phyloP scores from a whole-genome alignment of 2,888 invertebrate genomes.

The Aproaerema taeniolella region DNA sequence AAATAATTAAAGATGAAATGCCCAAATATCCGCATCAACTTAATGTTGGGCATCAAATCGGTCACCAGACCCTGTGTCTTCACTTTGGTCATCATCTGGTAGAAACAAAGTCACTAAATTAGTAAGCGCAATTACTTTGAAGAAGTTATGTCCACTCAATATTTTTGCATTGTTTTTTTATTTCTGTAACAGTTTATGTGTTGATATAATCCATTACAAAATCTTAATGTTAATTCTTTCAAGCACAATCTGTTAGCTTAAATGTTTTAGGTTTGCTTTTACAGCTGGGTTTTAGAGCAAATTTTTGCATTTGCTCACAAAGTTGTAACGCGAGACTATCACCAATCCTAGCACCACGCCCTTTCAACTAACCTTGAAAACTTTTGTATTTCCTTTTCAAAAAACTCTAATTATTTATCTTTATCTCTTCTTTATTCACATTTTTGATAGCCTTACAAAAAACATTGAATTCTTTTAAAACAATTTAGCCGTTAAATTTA shows the following conservation, averaged over 20 bases:
- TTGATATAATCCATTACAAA: too few species aligned
- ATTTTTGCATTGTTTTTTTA: not conserved
- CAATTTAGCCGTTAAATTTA: too few species aligned
- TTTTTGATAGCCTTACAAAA: too few species aligned
- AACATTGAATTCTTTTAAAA: too few species aligned
- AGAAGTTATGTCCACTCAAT: not conserved
- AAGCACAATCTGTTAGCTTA: too few species aligned
- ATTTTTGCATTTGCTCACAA: too few species aligned
- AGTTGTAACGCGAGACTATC: too few species aligned
- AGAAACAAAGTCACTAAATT: too few species aligned
- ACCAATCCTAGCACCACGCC: too few species aligned
- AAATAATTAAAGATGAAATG: conserved; percentile 87
- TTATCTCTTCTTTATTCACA: not conserved
- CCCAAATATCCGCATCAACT: conserved; percentile 85
- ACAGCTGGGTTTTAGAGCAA: too few species aligned
- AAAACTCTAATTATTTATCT: not conserved
- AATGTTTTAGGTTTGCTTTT: too few species aligned
- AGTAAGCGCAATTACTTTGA: not conserved
- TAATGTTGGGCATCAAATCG: conserved; percentile 90
- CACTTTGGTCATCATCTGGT: conserved; percentile 66
- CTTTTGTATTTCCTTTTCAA: conserved; percentile 1
- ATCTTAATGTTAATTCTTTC: conserved; percentile 6
- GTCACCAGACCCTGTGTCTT: conserved; percentile 84
- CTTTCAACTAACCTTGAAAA: conserved; percentile 18
- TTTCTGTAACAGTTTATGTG: too few species aligned